Conservation (phyloP, 2,888 invertebrate species). For the Morpho achilles region DNA sequence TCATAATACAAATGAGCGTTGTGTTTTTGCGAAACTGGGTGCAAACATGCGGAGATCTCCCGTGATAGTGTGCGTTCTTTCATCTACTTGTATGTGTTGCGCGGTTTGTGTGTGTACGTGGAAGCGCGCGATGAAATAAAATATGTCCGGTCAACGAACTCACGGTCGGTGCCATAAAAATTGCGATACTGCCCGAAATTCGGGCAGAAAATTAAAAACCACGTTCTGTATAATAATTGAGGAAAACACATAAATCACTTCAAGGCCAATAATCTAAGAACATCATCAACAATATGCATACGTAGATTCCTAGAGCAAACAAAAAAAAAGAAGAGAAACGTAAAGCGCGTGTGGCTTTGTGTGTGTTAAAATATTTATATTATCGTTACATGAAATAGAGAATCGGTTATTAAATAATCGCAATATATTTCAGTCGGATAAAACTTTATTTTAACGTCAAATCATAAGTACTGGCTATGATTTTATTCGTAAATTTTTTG, state of each 20-base stretch:
- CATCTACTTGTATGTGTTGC: constrained; percentile 51
- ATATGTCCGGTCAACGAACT: constrained; percentile 78
- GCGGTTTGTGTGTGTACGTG: constrained; percentile 70
- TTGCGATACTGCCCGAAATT: constrained; percentile 76
- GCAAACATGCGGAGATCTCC: constrained; percentile 63
- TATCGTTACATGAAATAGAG: no score
- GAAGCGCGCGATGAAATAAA: constrained; percentile 79
- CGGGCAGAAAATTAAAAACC: constrained; percentile 53
- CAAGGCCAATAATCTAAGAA: background rate
- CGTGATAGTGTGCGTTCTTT: constrained; percentile 53
- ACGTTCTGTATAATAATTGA: constrained; percentile 14
- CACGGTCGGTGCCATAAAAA: constrained; percentile 77
- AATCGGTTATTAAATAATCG: no score
- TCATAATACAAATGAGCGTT: constrained; percentile 55
- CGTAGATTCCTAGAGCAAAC: constrained; percentile 5
- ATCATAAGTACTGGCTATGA: no score
- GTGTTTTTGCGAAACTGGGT: constrained; percentile 67
- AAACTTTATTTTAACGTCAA: no score
- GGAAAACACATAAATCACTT: constrained; percentile 1
- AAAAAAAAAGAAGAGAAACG: background rate
- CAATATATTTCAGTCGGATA: no score
- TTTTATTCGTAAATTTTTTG: no score
- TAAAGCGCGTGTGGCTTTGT: no score
- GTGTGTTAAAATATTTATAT: no score
- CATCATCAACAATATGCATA: background rate